Conservation (phyloP, 2,888 invertebrate genomes). For the Penaeus monodon region DNA sequence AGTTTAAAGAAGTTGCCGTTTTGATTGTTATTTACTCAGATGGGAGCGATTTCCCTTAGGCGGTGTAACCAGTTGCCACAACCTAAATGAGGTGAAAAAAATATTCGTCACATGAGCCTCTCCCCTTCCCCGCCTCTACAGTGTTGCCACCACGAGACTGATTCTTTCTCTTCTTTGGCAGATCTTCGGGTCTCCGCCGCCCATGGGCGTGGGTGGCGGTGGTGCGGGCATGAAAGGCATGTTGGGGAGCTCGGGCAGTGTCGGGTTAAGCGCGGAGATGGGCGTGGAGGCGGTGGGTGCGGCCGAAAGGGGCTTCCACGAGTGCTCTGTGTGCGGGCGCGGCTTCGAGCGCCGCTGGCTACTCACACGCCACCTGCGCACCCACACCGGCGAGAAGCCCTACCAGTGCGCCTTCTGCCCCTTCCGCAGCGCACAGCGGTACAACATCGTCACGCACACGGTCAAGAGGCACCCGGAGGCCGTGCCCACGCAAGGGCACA, state of each 20-base stretch:
- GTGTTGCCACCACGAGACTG: too few species aligned
- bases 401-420: conserved; percentile 54
- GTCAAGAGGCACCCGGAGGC: conserved; percentile 31
- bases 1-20: too few species aligned
- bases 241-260: background rate
- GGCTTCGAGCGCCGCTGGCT: conserved; percentile 51
- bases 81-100: too few species aligned
- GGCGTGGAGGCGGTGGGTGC: conserved; percentile 2
- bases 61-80: too few species aligned
- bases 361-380: conserved; percentile 52
- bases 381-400: conserved; percentile 61
- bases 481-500: background rate
- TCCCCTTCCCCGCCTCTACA: too few species aligned
- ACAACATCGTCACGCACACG: conserved; percentile 52
- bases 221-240: background rate
- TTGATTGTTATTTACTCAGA: too few species aligned
- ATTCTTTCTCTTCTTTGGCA: conserved; percentile 15
- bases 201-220: background rate
- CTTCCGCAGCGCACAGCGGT: conserved; percentile 54
- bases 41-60: too few species aligned
- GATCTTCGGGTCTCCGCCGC: conserved; percentile 9
- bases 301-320: conserved; percentile 11
- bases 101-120: too few species aligned
- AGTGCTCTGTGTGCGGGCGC: conserved; percentile 44
- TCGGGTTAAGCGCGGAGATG: conserved; percentile 1